Evolutionary conservation across 2,113 vertebrate species (phyloP), one percentile per base, ranked within the genome.

Genomic region (Bagarius yarrelli): DNA sequence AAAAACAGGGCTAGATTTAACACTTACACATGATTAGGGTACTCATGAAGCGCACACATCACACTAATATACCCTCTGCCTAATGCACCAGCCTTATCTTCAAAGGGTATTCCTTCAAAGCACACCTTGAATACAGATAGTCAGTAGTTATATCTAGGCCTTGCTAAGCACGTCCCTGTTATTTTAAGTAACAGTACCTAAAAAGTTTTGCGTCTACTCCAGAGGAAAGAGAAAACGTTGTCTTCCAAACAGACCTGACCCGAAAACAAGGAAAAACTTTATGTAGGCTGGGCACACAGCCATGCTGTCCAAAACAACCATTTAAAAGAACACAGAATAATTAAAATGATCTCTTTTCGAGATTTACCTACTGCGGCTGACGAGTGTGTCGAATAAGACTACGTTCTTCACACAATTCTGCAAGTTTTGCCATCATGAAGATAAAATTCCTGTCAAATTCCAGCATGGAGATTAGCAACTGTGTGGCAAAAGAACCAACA

Each of bases 241-340:
- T 79, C 55, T 76, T 57, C 34, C 63, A 74, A 82, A 85, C 79
- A 85, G 56, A 57, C 13, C 71, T 85, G 84, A 82, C 84, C 84
- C 73, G 5, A 82, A 81, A 82, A 82, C 80, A 76, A n/a, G 64
- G 15, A 23, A 19, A 70, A 76, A 82, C 77, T 76, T 80, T 61
- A 71, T 71, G 78, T 72, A 61, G 66, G 78, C 25, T 70, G 63
- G 63, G 57, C 56, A 71, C 63, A 34, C 72, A 79, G 60, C 40
- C 78, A 80, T 34, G 56, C 25, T 21, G 30, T 40, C 50, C 56
- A 32, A 70, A 1, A 50, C 40, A n/a, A 47, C 27, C 56, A 34
- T 25, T 25, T 53, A 52, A 64, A 63, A 84, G 50, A 69, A 50
- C 75, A 78, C 44, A 23, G 34, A 47, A 74, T 67, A 36, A 79